Base-by-base conservation (phyloP, 2,113 vertebrate genomes). In the Pithys albifrons region DNA sequence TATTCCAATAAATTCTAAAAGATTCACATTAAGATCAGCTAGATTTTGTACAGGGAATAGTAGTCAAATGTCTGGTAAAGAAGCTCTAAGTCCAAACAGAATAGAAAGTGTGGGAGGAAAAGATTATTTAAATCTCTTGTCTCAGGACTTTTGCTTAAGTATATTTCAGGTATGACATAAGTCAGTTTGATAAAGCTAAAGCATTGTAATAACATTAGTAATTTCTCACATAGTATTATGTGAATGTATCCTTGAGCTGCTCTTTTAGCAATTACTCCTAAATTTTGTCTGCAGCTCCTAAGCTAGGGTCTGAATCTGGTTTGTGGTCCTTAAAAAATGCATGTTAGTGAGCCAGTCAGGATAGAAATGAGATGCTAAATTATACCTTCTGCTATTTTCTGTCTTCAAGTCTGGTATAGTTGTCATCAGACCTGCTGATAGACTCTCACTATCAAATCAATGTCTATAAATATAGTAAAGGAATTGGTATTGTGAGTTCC, bases 1-100 rank as follows among this genome's bases (percentile, higher is more conserved):
- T 89, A 85, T 74, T 88, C n/a, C 59, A 91, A 25, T 91, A 84
- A 85, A 90, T 91, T 62, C 39, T 83, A 51, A 67, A 88, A 83
- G 35, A 43, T 89, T 82, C 64, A 55, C 39, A 48, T 95, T 76
- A 59, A 78, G 33, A 76, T 91, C 78, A 5, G 0, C 16, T 67
- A 91, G 29, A 62, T 55, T 31, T 64, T 80, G 33, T 59, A 71
- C 59, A 84, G 39, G 74, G 48, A 78, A 91, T 82, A 84, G n/a
- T 54, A 84, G 35, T 80, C 28, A 85, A 70, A 23, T 85, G 67
- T 74, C 89, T 91, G 33, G 25, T 94, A 62, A 93, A 86, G 89
- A 80, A 92, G 14, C 25, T 81, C 28, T 80, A 28, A 79, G 75
- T 80, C 17, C 6, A 86, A 90, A 93, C 35, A 77, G 19, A 70